Percentiles rank a stretch among this genome's conserved stretches.
Evolutionary conservation across 1,140 invertebrate species (phyloP).

Genomic region (Meloidogyne exigua): DNA sequence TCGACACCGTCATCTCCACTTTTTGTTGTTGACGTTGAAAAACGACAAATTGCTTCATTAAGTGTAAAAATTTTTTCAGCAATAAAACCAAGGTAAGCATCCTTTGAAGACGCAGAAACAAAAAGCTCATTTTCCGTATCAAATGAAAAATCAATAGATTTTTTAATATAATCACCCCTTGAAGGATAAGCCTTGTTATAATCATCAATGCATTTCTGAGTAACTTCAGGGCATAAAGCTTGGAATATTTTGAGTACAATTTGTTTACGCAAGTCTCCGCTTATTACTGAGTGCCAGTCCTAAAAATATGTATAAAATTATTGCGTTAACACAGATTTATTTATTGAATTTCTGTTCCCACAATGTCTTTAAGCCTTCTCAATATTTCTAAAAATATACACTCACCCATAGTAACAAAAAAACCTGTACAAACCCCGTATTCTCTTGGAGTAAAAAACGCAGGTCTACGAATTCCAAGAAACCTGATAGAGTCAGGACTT

Average conservation of each 20-base stretch:
- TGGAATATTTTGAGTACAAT: slow-evolving; percentile 20
- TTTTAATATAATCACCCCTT: slow-evolving; percentile 12
- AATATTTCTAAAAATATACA: too few relatives aligned
- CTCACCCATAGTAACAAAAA: too few relatives aligned
- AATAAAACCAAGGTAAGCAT: slow-evolving; percentile 5
- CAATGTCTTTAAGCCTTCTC: too few relatives aligned
- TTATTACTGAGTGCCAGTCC: slow-evolving; percentile 26
- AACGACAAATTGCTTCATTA: slow-evolving; percentile 12
- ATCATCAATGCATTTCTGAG: neutral
- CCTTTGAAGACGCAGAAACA: slow-evolving; percentile 5
- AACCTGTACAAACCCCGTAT: slow-evolving; percentile 11
- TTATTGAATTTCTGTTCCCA: too few relatives aligned
- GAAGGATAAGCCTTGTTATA: neutral
- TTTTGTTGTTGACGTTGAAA: neutral
- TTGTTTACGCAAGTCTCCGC: slow-evolving; percentile 16
- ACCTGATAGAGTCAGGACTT: slow-evolving; percentile 11
- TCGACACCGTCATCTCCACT: neutral
- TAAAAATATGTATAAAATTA: neutral
- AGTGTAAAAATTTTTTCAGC: slow-evolving; percentile 21
- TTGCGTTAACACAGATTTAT: too few relatives aligned
- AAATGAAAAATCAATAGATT: slow-evolving; percentile 14
- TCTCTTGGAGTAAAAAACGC: slow-evolving; percentile 22
- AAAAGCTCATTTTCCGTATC: slow-evolving; percentile 23
- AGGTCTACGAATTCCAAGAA: slow-evolving; percentile 17
- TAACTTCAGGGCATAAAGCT: slow-evolving; percentile 21